These are phyloP conservation scores for Caenorhabditis sp. DNA, from an alignment of 2,888 invertebrate species.

Conservation along the genomic window DNA sequence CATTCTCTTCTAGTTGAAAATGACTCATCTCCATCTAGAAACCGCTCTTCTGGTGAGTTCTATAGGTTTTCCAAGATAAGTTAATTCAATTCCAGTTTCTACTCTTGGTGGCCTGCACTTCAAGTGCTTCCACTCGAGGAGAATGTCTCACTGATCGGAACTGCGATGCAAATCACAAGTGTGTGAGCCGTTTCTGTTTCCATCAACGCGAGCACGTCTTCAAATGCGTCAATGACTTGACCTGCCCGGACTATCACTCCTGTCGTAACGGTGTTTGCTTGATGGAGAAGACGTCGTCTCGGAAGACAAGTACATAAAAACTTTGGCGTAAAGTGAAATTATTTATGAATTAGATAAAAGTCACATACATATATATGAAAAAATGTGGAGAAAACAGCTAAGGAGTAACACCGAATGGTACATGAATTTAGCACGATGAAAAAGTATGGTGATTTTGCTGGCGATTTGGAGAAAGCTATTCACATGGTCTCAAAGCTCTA, in stretches of 20 bases:
- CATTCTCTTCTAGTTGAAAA: background rate
- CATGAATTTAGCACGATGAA: slow-evolving; percentile 24
- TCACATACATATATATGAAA: slow-evolving; percentile 1
- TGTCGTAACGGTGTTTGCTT: slow-evolving; percentile 50
- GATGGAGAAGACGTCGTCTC: slow-evolving; percentile 38
- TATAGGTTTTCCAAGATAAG: background rate
- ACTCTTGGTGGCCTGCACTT: background rate
- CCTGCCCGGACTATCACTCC: slow-evolving; percentile 53
- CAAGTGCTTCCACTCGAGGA: slow-evolving; percentile 26
- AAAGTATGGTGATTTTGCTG: slow-evolving; percentile 2
- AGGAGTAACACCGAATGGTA: background rate
- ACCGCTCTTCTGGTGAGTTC: slow-evolving; percentile 8
- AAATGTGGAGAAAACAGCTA: background rate
- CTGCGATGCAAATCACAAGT: slow-evolving; percentile 43
- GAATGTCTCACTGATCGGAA: slow-evolving; percentile 54
- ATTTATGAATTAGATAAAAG: slow-evolving; percentile 11
- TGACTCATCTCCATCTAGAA: slow-evolving; percentile 4
- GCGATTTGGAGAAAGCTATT: slow-evolving; percentile 8
- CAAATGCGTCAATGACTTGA: slow-evolving; percentile 34
- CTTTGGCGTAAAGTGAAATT: background rate
- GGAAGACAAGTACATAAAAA: background rate
- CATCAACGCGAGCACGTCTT: slow-evolving; percentile 51
- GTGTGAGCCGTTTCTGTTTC: slow-evolving; percentile 49
- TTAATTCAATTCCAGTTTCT: background rate
- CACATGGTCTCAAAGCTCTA: slow-evolving; percentile 35